Base-by-base conservation (phyloP, 2,113 vertebrate species). In the Oncorhynchus clarkii region DNA sequence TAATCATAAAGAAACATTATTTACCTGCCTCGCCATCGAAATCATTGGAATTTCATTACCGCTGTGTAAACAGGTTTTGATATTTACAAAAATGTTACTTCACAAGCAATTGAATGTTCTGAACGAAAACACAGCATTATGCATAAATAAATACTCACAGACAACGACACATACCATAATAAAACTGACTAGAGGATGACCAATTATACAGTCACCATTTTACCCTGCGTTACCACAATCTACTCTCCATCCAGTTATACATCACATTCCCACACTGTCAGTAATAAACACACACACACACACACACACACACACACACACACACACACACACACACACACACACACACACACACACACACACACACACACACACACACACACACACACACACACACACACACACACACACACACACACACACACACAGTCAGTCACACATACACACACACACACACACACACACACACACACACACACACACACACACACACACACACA, bases 261-360 rank as follows among this genome's bases (percentile, higher is more conserved):
- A 72, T 57, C 3, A 48, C 59, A 70, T 57, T 66, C 31, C 73
- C 59, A 64, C 31, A 70, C 51, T 11, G 70, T 73, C 75, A 70
- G 68, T 78, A 72, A 79, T 67, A 31, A n/a, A 72, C 65, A 72
- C 64, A 71, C 70, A 78, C 18, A 48, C 49, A 18, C 24, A 86
- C 83, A 85, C 83, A 88, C 78, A 89, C 77, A 73, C 71, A 69
- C 34, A 78, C 49, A 70, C 62, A 83, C 3, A 45, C 59, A 70
- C 65, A 67, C 66, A 76, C 71, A 57, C 31, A 67, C 57, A 22
- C 45, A 73, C 72, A 80, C 51, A 3, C 68, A 51, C 77, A 67
- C 8, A 12, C 67, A n/a, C 73, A 70, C 39, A 70, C 39, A 51
- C 69, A 66, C 34, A 49, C 51, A 18, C 51, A n/a, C 74, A 57